These are phyloP conservation scores for Eristalis pertinax DNA, from an alignment of 2,888 invertebrate species.

Conservation along the genomic window DNA sequence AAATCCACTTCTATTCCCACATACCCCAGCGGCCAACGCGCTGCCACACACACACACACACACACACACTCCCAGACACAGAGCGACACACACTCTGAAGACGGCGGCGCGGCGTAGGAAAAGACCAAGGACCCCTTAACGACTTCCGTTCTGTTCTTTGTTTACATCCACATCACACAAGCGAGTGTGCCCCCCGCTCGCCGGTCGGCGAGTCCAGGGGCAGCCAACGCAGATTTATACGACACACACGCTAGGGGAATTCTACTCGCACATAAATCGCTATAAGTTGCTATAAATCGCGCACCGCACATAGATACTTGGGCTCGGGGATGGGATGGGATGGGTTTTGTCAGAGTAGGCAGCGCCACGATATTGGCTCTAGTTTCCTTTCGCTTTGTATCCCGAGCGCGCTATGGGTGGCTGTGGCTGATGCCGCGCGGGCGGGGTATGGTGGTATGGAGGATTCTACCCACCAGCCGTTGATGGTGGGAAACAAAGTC, in stretches of 20 bases:
- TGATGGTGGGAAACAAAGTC: constrained; percentile 33
- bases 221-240: constrained; percentile 65
- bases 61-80: background rate
- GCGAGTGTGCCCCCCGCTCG: background rate
- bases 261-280: constrained; percentile 62
- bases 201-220: too few relatives aligned
- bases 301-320: constrained; percentile 65
- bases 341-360: constrained; percentile 43
- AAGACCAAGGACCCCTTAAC: constrained; percentile 70
- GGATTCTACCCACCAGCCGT: background rate
- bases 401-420: constrained; percentile 1
- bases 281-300: constrained; percentile 35
- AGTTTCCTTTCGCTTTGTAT: constrained; percentile 33
- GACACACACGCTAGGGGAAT: constrained; percentile 44
- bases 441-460: background rate
- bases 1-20: constrained; percentile 67
- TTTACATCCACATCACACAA: constrained; percentile 51
- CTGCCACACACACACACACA: constrained; percentile 23
- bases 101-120: constrained; percentile 4
- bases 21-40: constrained; percentile 60
- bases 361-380: constrained; percentile 40
- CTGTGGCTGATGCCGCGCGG: background rate
- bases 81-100: background rate
- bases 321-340: constrained; percentile 8
- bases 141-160: constrained; percentile 72